Evolutionary conservation across 2,888 invertebrate genomes (phyloP), one percentile per base, ranked within the genome.

Genomic region (Cosmia pyralina): DNA sequence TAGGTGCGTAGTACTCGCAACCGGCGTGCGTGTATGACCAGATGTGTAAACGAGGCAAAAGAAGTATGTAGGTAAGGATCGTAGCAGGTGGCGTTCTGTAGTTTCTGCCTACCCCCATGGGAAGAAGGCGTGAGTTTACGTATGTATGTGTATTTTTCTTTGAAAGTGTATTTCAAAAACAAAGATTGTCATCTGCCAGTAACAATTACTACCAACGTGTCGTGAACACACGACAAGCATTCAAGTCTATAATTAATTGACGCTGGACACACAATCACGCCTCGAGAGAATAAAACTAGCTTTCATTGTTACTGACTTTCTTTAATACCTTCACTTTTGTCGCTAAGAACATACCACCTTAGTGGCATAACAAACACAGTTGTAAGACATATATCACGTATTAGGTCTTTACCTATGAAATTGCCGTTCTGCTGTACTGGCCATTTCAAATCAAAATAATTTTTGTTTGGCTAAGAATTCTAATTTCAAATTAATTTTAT

Each of bases 281-380:
- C 76, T 59, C 63, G n/a, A 13, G 69, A 75, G 41, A 70, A 64
- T 64, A n/a, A 34, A 60, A 53, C 38, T 15, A 70, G 64, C 59
- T 70, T 75, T 71, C 59, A 64, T 75, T 69, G 52, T 75, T 46
- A n/a, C 11, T 22, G 55, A 76, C 71, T 76, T 76, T 76, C 71
- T 76, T 76, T 64, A 50, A 59, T 64, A 60, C 48, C 60, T 64
- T 71, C 76, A 60, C 71, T 76, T 59, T 48, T n/a, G n/a, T n/a
- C n/a, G n/a, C 52, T 41, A 11, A 6, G 38, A 34, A 52, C 50
- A n/a, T 62, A 68, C 50, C 17, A 53, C 57, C 15, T 57, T 5
- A 57, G 28, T 19, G 28, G 28, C 10, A 19, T 28, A 57, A 17
- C 17, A 58, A 34, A 57, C 57, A 28, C 34, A 34, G 57, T 19